A percentile compares a stretch with the other conserved stretches of the same genome.
Evolutionary conservation across 2,888 invertebrate genomes (phyloP).

Genomic region (Melipona beecheii): DNA sequence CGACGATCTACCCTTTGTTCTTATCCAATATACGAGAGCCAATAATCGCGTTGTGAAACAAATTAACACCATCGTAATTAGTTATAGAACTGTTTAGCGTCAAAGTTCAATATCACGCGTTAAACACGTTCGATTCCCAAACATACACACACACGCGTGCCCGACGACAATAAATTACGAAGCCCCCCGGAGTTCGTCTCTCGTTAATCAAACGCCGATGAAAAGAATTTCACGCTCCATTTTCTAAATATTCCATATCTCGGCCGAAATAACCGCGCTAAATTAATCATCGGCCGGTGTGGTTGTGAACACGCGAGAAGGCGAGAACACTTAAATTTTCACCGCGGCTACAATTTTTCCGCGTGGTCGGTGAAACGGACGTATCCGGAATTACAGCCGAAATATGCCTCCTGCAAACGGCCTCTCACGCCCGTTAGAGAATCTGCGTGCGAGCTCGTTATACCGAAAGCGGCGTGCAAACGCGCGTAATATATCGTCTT

Average conservation of each 20-base stretch:
- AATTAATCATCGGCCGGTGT: background rate
- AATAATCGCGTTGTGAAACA: too few relatives aligned
- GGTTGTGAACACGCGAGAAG: background rate
- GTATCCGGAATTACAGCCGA: background rate
- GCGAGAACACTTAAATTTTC: background rate
- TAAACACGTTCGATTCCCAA: background rate
- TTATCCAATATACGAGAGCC: too few relatives aligned
- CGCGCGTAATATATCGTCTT: conserved; percentile 65
- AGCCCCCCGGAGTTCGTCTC: background rate
- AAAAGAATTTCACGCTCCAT: conserved; percentile 10
- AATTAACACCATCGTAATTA: too few relatives aligned
- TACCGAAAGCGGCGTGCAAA: conserved; percentile 51
- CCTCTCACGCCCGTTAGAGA: conserved; percentile 5
- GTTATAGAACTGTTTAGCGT: too few relatives aligned
- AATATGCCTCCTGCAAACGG: background rate
- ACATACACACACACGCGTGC: background rate
- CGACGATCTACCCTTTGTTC: too few relatives aligned
- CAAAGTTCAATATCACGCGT: background rate
- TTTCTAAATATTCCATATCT: background rate
- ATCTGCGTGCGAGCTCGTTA: conserved; percentile 50
- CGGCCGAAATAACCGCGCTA: too few relatives aligned
- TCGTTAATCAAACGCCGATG: background rate
- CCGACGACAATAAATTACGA: too few relatives aligned
- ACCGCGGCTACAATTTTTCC: background rate
- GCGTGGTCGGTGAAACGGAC: background rate